phyloP scores from a whole-genome alignment of 1,140 invertebrate genomes.

The Ridgeia piscesae region DNA sequence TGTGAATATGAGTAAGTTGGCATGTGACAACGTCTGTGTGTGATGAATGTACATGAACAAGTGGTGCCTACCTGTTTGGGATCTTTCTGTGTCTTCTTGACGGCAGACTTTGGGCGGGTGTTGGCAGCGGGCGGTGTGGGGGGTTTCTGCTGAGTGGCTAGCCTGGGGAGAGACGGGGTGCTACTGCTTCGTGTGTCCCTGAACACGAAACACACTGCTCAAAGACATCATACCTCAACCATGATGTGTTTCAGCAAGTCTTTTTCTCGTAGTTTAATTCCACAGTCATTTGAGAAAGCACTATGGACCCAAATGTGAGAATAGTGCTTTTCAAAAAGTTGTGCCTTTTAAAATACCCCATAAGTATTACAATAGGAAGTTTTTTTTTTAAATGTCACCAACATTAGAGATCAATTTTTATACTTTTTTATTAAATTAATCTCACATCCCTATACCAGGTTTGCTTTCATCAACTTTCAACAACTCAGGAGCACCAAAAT shows the following conservation, averaged over 20 bases:
- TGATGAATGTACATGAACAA: no score
- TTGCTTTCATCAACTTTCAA: no score
- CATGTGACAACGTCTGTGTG: no score
- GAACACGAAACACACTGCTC: conserved; percentile 3
- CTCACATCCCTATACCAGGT: background rate
- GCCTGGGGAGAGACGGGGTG: conserved; percentile 52
- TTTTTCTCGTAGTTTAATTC: background rate
- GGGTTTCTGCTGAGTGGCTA: conserved; percentile 33
- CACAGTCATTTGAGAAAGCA: background rate
- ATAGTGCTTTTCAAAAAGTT: background rate
- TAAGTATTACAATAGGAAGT: background rate
- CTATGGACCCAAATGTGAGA: background rate
- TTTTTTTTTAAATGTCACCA: background rate
- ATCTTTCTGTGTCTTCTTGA: conserved; percentile 33
- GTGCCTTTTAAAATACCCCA: background rate
- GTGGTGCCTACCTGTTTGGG: conserved; percentile 22
- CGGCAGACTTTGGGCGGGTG: conserved; percentile 32
- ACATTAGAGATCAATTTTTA: background rate
- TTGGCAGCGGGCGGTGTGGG: conserved; percentile 39
- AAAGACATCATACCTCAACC: background rate
- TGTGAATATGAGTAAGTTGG: no score
- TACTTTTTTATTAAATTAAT: no score
- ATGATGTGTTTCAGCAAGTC: background rate
- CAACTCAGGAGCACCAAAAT: no score
- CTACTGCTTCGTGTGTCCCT: conserved; percentile 36